Conservation (phyloP, 2,113 vertebrate genomes). For the Chroicocephalus ridibundus region DNA sequence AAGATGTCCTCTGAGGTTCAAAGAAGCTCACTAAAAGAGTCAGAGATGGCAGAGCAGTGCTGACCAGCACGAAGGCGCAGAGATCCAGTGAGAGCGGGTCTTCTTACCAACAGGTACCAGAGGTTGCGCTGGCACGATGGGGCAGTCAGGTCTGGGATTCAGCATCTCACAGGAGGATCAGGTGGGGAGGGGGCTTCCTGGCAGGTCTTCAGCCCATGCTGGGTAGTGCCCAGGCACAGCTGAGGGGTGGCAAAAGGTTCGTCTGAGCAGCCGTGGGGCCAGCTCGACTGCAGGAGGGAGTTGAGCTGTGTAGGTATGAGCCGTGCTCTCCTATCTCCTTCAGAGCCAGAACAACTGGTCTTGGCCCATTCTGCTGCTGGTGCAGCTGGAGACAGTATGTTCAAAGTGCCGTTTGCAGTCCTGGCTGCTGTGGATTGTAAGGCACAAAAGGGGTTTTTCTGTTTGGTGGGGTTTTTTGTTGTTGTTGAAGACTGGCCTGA, state of each 20-base stretch:
- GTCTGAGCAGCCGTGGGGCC: neutral
- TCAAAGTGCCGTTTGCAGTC: neutral
- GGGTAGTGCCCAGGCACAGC: neutral
- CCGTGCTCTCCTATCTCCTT: neutral
- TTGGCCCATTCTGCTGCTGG: neutral
- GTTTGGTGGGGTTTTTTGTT: neutral
- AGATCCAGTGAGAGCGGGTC: neutral
- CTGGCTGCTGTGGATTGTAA: neutral
- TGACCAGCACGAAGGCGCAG: neutral
- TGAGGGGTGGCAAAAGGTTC: neutral
- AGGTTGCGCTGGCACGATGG: neutral
- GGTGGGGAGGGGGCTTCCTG: neutral
- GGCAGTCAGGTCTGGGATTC: neutral
- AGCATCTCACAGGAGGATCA: neutral
- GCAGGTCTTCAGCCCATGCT: neutral
- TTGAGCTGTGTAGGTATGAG: accelerated
- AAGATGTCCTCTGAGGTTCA: neutral
- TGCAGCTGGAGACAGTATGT: neutral
- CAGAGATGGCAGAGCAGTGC: neutral
- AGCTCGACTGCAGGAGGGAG: neutral
- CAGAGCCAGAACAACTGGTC: neutral
- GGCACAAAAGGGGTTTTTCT: neutral
- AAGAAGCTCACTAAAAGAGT: neutral
- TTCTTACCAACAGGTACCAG: neutral
- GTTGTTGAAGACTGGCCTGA: neutral